These are phyloP conservation scores for Salvelinus fontinalis DNA, from an alignment of 2,113 vertebrate species.

Conservation along the genomic window DNA sequence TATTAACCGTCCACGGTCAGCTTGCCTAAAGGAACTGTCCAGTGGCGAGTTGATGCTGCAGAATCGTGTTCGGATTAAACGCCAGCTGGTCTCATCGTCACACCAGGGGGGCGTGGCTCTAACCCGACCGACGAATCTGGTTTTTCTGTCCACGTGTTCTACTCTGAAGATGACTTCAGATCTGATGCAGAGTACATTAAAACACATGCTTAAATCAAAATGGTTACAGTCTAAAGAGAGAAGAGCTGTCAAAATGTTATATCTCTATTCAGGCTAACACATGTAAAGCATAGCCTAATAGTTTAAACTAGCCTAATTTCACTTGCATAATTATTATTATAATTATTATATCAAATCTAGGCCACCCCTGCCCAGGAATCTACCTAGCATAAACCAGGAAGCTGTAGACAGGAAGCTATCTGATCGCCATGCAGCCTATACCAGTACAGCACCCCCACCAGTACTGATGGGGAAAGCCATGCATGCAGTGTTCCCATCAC, in stretches of 20 bases:
- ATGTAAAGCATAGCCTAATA: too few species aligned
- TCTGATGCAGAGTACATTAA: background rate
- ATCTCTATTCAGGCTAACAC: too few species aligned
- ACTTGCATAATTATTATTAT: too few species aligned
- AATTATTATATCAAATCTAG: too few species aligned
- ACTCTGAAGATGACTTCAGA: background rate
- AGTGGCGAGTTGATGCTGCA: background rate
- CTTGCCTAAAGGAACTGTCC: background rate
- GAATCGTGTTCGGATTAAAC: background rate
- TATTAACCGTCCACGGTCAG: background rate
- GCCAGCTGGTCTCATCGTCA: constrained; percentile 8
- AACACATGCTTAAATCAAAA: too few species aligned
- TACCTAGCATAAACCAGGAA: background rate
- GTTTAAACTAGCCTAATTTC: too few species aligned
- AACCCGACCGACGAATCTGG: constrained; percentile 10
- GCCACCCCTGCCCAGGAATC: background rate
- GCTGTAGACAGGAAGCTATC: background rate
- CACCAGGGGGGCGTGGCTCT: constrained; percentile 31
- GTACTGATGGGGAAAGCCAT: too few species aligned
- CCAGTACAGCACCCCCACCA: background rate
- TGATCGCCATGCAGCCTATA: background rate
- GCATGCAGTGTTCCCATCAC: too few species aligned
- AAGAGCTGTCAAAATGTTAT: too few species aligned
- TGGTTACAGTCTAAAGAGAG: too few species aligned
- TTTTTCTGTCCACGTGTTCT: background rate